Evolutionary conservation across 23 tunicate species (phyloP).

Genomic region (Botrylloides violaceus): DNA sequence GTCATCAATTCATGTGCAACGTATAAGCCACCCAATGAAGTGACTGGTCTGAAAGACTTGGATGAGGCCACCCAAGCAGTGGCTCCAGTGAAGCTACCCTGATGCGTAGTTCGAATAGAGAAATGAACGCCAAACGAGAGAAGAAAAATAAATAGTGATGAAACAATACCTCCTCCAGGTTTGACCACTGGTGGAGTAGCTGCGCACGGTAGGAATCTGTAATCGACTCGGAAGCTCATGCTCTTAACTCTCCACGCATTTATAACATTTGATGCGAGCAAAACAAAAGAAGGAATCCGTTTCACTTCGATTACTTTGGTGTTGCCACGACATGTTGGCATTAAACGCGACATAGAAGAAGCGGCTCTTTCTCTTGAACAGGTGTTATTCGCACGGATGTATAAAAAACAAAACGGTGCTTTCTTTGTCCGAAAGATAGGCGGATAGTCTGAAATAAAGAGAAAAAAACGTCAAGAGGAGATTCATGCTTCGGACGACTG

Average conservation of each 20-base stretch:
- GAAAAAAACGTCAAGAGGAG: too few relatives aligned
- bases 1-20: too few relatives aligned
- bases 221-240: neutral
- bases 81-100: too few relatives aligned
- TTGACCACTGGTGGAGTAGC: too few relatives aligned
- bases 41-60: too few relatives aligned
- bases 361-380: neutral
- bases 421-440: neutral
- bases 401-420: neutral
- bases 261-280: neutral
- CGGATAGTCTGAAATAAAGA: neutral
- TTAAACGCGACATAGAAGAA: neutral
- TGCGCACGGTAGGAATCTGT: neutral
- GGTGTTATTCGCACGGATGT: neutral
- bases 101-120: too few relatives aligned
- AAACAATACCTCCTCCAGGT: too few relatives aligned
- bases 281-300: neutral
- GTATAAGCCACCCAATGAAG: too few relatives aligned
- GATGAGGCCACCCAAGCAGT: too few relatives aligned
- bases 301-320: neutral
- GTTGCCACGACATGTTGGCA: neutral
- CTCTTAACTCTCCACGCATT: neutral
- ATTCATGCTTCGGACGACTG: too few relatives aligned
- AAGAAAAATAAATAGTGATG: too few relatives aligned
- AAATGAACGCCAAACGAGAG: too few relatives aligned